Evolutionary conservation across 2,888 invertebrate genomes (phyloP), one percentile per base, ranked within the genome.

Genomic region (Caradrina kadenii): DNA sequence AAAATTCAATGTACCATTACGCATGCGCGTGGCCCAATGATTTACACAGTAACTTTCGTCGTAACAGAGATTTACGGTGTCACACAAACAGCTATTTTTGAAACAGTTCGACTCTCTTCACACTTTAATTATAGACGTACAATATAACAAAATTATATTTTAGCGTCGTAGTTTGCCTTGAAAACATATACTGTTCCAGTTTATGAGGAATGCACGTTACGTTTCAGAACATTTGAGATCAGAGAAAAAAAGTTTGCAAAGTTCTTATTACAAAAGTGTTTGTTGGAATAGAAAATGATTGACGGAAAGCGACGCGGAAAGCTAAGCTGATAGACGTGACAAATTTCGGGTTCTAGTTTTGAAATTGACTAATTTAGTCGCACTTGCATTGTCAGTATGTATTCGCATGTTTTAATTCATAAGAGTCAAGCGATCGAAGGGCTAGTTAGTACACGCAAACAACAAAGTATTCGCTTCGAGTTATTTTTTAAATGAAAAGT

Each of bases 11-110:
- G 91, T 90, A 90, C 90, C 93, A 92, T 93, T 92, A 91, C 91
- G 91, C 87, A 84, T 83, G 79, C 86, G 86, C 88, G 74, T 82
- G 77, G 88, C 75, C 86, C 85, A 88, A 92, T 94, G 94, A 95
- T 95, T 94, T 94, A 94, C 90, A 85, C 85, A 75, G 87, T 84
- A 91, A 93, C 89, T 93, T 93, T 92, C 89, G 91, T 91, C 92
- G 92, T 94, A 92, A 91, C 88, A 73, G 84, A 93, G 93, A 94
- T 94, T 94, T 94, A 94, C 93, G 90, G 91, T 93, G 94, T 92
- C 94, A 91, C 91, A 89, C 89, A 87, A 90, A 90, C 88, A 82
- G 84, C 89, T 95, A 95, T 94, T 94, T 94, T 94, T 91, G 91
- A 92, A 92, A 84, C 89, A 79, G 91, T 92, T 91, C 91, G 89